phyloP scores from a whole-genome alignment of 2,113 vertebrate species.

The Procapra przewalskii region DNA sequence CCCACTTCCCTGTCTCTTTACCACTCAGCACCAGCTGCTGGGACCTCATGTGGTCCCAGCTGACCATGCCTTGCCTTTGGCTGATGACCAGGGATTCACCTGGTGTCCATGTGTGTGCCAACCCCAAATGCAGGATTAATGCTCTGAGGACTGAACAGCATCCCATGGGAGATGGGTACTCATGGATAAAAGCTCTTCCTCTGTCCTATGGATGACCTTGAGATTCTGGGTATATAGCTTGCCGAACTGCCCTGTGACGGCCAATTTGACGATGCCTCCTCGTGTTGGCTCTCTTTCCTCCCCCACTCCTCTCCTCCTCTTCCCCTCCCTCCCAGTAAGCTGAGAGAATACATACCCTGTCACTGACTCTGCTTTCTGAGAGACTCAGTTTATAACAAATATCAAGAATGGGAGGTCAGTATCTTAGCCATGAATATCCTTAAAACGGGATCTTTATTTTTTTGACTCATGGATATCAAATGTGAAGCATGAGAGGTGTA shows the following conservation, averaged over 20 bases:
- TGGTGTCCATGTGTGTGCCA: background rate
- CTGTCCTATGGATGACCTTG: background rate
- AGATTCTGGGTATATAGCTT: background rate
- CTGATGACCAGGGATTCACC: background rate
- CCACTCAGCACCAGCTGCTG: rapidly evolving
- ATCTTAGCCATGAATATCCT: background rate
- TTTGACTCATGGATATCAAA: background rate
- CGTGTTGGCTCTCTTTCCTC: background rate
- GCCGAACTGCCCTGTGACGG: background rate
- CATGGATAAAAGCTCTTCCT: background rate
- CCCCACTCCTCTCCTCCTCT: background rate
- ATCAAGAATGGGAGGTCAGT: background rate
- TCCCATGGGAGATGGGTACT: background rate
- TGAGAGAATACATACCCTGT: background rate
- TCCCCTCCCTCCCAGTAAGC: background rate
- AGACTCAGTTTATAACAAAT: background rate
- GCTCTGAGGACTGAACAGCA: background rate
- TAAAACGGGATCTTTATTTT: background rate
- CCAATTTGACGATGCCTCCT: background rate
- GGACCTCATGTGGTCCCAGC: background rate
- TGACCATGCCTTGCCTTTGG: background rate
- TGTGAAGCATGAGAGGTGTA: background rate
- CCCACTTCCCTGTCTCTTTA: background rate
- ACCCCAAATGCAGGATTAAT: background rate
- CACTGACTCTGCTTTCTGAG: background rate